Conservation (phyloP, 64 coral and sea anemone genomes). For the Platygyra sinensis region DNA sequence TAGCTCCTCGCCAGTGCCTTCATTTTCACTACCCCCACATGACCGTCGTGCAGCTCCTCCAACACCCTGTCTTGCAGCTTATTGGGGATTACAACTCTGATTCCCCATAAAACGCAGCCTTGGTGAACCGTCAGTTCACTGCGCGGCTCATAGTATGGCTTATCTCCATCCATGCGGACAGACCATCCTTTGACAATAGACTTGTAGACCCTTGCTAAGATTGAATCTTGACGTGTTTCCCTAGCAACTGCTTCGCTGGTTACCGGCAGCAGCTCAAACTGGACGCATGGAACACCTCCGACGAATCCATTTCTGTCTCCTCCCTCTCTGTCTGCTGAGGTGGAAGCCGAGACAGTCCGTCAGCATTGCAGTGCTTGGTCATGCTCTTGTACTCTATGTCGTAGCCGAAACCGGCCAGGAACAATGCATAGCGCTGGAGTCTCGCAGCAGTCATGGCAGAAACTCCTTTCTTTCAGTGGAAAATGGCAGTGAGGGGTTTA, state of each 20-base stretch:
- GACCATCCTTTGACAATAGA: too few relatives aligned
- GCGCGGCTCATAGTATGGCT: too few relatives aligned
- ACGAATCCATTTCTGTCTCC: constrained; percentile 23
- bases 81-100: too few relatives aligned
- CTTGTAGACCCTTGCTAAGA: constrained; percentile 21
- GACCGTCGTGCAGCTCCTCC: constrained; percentile 64
- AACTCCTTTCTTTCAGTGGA: constrained; percentile 46
- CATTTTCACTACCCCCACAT: constrained; percentile 54
- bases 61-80: neutral
- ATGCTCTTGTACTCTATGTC: constrained; percentile 46
- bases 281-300: constrained; percentile 48
- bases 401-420: constrained; percentile 47
- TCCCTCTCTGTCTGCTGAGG: constrained; percentile 48
- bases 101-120: too few relatives aligned
- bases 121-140: too few relatives aligned
- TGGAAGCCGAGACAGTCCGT: constrained; percentile 65
- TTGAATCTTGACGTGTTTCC: constrained; percentile 41
- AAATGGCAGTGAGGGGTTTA: constrained; percentile 27
- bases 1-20: constrained; percentile 52
- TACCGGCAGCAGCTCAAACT: constrained; percentile 42
- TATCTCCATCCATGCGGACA: too few relatives aligned
- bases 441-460: constrained; percentile 38
- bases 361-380: constrained; percentile 49
- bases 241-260: constrained; percentile 49
- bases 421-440: constrained; percentile 50